phyloP scores from a whole-genome alignment of 1,140 invertebrate genomes.

The Drosophila guanche region DNA sequence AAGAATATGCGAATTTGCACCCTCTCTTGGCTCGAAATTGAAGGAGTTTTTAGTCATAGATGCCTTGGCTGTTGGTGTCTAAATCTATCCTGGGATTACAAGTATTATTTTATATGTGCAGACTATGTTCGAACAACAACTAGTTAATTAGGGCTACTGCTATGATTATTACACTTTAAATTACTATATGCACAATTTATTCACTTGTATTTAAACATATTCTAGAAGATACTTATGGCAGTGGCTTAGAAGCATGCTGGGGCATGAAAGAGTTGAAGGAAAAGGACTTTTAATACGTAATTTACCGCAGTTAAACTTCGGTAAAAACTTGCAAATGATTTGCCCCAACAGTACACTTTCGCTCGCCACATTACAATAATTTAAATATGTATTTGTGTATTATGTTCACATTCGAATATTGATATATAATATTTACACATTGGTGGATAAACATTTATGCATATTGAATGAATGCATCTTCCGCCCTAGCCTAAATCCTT shows the following conservation, averaged over 20 bases:
- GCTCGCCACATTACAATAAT: no score
- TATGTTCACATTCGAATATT: slow-evolving; percentile 49
- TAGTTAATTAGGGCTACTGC: slow-evolving; percentile 47
- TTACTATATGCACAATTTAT: slow-evolving; percentile 77
- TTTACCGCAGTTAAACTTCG: no score
- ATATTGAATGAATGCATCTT: background rate
- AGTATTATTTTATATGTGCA: background rate
- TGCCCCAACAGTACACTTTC: no score
- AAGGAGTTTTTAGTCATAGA: slow-evolving; percentile 64
- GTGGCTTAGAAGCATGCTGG: no score
- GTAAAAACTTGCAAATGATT: no score
- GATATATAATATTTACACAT: slow-evolving; percentile 49
- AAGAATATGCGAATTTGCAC: slow-evolving; percentile 2
- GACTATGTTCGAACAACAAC: slow-evolving; percentile 60
- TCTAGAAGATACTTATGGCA: no score
- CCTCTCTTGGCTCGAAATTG: slow-evolving; percentile 54
- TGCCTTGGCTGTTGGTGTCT: slow-evolving; percentile 54
- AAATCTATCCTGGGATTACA: slow-evolving; percentile 35
- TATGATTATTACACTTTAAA: slow-evolving; percentile 56
- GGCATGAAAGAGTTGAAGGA: no score
- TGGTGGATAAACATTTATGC: slow-evolving; percentile 36
- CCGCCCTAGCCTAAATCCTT: slow-evolving; percentile 27
- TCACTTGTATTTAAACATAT: slow-evolving; percentile 50
- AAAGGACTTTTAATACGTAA: no score
- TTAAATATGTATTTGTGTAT: background rate